These are phyloP conservation scores for Lepidurus apus DNA, from an alignment of 1,140 invertebrate genomes.

Conservation along the genomic window DNA sequence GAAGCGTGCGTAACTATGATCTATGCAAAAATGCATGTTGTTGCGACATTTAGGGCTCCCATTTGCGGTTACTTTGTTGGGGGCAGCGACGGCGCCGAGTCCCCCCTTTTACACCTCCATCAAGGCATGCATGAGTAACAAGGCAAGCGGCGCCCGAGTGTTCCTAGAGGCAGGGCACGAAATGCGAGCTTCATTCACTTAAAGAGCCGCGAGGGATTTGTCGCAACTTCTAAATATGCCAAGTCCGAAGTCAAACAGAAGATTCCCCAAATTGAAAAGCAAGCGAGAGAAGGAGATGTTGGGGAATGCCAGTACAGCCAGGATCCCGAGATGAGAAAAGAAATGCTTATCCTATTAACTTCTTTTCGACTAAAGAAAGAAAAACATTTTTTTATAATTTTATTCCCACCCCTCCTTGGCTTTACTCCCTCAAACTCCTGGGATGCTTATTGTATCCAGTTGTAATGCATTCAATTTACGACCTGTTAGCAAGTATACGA, in stretches of 20 bases:
- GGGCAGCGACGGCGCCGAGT: constrained; percentile 11
- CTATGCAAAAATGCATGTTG: constrained; percentile 10
- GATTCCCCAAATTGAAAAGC: background rate
- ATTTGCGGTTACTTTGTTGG: constrained; percentile 21
- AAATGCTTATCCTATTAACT: background rate
- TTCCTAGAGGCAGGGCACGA: constrained; percentile 17
- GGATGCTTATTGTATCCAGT: too few relatives aligned
- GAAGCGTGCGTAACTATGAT: background rate
- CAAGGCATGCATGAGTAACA: constrained; percentile 15
- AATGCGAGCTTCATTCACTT: constrained; percentile 14
- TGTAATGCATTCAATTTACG: too few relatives aligned
- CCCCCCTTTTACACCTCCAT: constrained; percentile 15
- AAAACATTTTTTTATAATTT: too few relatives aligned
- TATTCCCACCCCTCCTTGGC: too few relatives aligned
- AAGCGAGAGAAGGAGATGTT: background rate
- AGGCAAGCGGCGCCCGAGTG: constrained; percentile 11
- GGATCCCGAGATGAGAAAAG: background rate
- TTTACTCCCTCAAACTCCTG: too few relatives aligned
- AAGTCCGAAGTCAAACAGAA: background rate
- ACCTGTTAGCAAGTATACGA: too few relatives aligned
- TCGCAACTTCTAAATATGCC: constrained; percentile 8
- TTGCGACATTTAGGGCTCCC: constrained; percentile 17
- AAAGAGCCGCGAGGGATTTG: constrained; percentile 16
- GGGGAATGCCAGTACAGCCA: background rate
- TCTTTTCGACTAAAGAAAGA: too few relatives aligned